Conservation (phyloP, 2,113 vertebrate genomes). For the Heterochromis multidens region DNA sequence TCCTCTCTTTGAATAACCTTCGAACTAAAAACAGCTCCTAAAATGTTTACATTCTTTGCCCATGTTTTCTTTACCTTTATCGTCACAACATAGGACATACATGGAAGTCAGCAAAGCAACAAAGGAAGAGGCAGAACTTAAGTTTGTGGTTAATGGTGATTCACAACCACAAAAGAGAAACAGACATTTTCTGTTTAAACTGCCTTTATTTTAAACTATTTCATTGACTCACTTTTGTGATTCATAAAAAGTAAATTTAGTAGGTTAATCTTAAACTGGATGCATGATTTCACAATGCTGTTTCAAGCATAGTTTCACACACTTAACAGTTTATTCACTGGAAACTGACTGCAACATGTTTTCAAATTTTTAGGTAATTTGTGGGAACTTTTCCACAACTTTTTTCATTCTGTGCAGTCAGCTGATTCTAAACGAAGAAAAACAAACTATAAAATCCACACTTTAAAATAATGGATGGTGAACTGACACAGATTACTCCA, state of each 20-base stretch:
- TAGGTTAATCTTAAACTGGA: background rate
- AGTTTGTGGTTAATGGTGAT: background rate
- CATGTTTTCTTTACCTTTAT: slow-evolving; percentile 52
- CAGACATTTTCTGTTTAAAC: background rate
- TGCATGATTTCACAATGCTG: background rate
- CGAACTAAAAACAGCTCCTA: slow-evolving; percentile 38
- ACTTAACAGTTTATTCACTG: background rate
- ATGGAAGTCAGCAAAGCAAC: slow-evolving; percentile 16
- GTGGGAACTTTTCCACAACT: background rate
- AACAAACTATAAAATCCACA: background rate
- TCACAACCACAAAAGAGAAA: background rate
- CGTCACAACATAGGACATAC: slow-evolving; percentile 1
- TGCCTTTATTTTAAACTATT: background rate
- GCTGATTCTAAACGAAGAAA: background rate
- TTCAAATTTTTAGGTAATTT: background rate
- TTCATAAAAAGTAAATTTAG: background rate
- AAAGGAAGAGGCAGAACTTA: background rate
- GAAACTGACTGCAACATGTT: background rate
- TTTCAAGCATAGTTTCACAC: background rate
- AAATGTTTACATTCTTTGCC: slow-evolving; percentile 66
- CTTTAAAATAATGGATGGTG: background rate
- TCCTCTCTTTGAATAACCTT: slow-evolving; percentile 25
- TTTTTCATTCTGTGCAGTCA: background rate
- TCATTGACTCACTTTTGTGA: background rate
- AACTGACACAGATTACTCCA: slow-evolving; percentile 9